Evolutionary conservation across 2,888 invertebrate genomes (phyloP).

Genomic region (Glaucopsyche alexis): DNA sequence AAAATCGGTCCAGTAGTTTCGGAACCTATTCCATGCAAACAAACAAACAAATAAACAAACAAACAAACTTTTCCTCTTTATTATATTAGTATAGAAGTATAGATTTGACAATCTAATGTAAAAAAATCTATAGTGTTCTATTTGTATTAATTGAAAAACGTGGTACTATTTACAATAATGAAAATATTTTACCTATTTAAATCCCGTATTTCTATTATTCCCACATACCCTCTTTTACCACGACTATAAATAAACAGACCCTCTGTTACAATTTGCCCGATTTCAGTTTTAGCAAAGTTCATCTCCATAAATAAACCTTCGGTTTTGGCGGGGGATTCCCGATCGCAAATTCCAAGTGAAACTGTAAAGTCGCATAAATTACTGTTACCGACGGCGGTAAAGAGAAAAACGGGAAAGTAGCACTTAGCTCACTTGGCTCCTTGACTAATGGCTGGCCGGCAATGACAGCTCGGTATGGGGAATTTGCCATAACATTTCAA

Average conservation of each 20-base stretch:
- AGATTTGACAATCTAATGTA: no score
- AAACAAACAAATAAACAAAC: no score
- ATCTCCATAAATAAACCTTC: conserved; percentile 77
- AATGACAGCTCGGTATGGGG: conserved; percentile 61
- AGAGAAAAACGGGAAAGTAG: conserved; percentile 77
- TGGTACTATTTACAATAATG: no score
- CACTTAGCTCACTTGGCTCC: conserved; percentile 76
- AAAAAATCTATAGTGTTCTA: no score
- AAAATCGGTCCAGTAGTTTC: no score
- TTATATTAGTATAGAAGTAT: no score
- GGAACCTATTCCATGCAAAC: no score
- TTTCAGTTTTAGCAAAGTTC: conserved; percentile 67
- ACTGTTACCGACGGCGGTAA: conserved; percentile 68
- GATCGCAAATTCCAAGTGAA: conserved; percentile 75
- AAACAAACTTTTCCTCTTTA: no score
- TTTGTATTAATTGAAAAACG: no score
- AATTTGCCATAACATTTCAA: conserved; percentile 36
- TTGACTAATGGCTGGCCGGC: conserved; percentile 73
- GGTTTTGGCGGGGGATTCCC: conserved; percentile 72
- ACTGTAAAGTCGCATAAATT: conserved; percentile 79
- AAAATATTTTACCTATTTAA: no score
- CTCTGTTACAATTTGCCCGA: conserved; percentile 43
- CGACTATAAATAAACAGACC: conserved; percentile 15
- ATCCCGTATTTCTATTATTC: background rate
- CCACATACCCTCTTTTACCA: background rate